A percentile compares a stretch with the other conserved stretches of the same genome.
Evolutionary conservation across 2,888 invertebrate genomes (phyloP).

Genomic region (Mesoligia furuncula): DNA sequence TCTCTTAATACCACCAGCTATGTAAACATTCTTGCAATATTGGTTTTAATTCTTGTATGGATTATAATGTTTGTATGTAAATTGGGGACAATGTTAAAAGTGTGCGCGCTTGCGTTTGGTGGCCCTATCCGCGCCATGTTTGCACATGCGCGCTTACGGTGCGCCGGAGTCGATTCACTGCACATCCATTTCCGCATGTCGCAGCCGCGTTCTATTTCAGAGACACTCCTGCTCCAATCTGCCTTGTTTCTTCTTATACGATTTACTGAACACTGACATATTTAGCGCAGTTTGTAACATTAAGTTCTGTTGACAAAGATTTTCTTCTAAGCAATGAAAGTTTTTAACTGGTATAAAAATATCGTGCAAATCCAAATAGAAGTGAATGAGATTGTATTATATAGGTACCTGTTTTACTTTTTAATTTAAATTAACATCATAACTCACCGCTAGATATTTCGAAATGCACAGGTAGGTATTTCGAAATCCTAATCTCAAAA

Average conservation of each 20-base stretch:
- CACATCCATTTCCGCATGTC: conserved; percentile 83
- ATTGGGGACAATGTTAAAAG: conserved; percentile 39
- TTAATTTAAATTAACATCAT: background rate
- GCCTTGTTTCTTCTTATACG: conserved; percentile 46
- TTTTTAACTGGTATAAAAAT: background rate
- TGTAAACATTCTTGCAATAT: conserved; percentile 4
- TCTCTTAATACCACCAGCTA: background rate
- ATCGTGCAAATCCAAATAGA: background rate
- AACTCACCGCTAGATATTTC: background rate
- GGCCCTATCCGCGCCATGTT: conserved; percentile 40
- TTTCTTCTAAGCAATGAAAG: background rate
- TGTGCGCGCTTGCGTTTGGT: background rate
- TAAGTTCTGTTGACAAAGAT: background rate
- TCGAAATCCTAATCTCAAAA: too few relatives aligned
- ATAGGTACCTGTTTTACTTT: background rate
- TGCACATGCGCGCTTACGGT: conserved; percentile 50
- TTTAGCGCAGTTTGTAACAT: conserved; percentile 2
- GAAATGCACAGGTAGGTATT: background rate
- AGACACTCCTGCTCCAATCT: conserved; percentile 65
- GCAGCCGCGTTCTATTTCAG: conserved; percentile 80
- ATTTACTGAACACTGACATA: conserved; percentile 35
- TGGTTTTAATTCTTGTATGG: conserved; percentile 9
- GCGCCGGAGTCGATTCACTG: conserved; percentile 69
- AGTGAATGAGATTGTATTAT: background rate
- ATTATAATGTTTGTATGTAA: conserved; percentile 23